Percentiles rank a stretch among this genome's conserved stretches.
Evolutionary conservation across 2,113 vertebrate genomes (phyloP).

Genomic region (Pedetes capensis): DNA sequence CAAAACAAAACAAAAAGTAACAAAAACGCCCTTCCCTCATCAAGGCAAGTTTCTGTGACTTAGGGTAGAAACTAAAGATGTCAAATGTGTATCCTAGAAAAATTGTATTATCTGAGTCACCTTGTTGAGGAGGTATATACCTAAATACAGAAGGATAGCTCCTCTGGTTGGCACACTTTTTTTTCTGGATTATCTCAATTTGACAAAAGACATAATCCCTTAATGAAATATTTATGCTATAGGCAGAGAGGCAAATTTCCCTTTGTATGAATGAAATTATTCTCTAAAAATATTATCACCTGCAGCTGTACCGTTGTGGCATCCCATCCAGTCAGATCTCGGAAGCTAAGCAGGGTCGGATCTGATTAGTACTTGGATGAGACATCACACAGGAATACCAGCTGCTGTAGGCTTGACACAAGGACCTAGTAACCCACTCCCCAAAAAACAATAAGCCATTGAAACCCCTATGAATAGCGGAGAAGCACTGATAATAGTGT

Average conservation of each 20-base stretch:
- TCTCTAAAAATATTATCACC: too few species aligned
- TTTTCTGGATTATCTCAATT: constrained; percentile 42
- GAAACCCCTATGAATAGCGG: too few species aligned
- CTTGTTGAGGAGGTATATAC: not conserved
- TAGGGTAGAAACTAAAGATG: not conserved
- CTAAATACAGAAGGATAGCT: not conserved
- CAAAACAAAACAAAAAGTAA: not conserved
- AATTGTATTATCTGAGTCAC: not conserved
- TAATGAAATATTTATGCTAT: constrained; percentile 38
- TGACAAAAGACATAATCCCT: constrained; percentile 44
- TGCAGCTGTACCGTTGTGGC: too few species aligned
- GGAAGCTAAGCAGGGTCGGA: too few species aligned
- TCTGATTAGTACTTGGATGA: too few species aligned
- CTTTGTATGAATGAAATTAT: not conserved
- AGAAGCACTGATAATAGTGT: too few species aligned
- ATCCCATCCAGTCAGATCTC: too few species aligned
- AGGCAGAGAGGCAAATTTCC: not conserved
- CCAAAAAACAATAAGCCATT: too few species aligned
- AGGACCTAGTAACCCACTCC: too few species aligned
- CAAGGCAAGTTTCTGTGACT: not conserved
- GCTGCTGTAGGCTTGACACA: too few species aligned
- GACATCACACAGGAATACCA: too few species aligned
- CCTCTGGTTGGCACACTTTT: not conserved
- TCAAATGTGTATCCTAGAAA: not conserved
- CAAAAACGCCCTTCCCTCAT: not conserved